phyloP scores from a whole-genome alignment of 1,140 invertebrate species.

The Reticulitermes speratus region DNA sequence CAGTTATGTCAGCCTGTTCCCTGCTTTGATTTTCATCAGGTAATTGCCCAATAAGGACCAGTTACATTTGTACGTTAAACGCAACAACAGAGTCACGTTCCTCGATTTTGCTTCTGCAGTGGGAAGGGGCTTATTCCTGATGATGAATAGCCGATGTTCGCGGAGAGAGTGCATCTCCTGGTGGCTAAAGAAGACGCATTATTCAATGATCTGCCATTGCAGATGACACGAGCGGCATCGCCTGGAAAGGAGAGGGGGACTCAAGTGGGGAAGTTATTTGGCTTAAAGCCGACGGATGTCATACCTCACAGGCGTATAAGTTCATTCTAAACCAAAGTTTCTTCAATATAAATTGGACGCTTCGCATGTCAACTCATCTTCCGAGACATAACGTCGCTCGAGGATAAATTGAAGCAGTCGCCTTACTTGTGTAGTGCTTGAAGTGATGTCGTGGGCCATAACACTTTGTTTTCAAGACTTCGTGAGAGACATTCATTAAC shows the following conservation, averaged over 20 bases:
- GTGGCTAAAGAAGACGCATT: conserved; percentile 10
- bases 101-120: not conserved
- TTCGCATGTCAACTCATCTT: not conserved
- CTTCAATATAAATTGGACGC: not conserved
- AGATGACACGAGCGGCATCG: not conserved
- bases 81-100: too few relatives aligned
- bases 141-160: not conserved
- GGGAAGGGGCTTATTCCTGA: not conserved
- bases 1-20: too few relatives aligned
- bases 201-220: conserved; percentile 12
- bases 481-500: too few relatives aligned
- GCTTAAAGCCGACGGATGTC: conserved; percentile 1
- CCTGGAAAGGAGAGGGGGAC: not conserved
- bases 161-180: not conserved
- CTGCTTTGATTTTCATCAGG: too few relatives aligned
- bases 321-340: conserved; percentile 12
- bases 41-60: too few relatives aligned
- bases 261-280: not conserved
- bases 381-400: not conserved
- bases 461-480: too few relatives aligned
- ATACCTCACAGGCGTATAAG: not conserved
- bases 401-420: not conserved
- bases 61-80: too few relatives aligned
- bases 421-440: not conserved
- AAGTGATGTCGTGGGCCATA: not conserved